phyloP scores from a whole-genome alignment of 92 coral and sea anemone species.

The Diadumene lineata region DNA sequence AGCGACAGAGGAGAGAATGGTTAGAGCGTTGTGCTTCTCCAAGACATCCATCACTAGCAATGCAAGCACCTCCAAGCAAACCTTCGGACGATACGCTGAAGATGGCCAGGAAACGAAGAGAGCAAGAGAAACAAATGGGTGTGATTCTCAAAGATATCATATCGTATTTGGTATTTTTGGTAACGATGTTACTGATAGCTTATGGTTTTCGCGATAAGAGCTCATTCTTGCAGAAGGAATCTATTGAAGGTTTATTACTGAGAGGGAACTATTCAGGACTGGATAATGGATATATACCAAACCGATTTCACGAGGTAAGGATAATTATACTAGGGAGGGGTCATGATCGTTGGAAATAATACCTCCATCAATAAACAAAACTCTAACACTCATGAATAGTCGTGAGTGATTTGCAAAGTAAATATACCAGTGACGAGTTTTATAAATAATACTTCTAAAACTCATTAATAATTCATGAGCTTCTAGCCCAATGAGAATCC shows the following conservation, averaged over 20 bases:
- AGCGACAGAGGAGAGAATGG: slow-evolving; percentile 20
- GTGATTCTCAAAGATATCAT: slow-evolving; percentile 64
- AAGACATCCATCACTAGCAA: slow-evolving; percentile 2
- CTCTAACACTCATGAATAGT: no score
- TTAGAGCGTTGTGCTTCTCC: neutral
- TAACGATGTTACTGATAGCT: slow-evolving; percentile 75
- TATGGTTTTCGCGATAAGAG: slow-evolving; percentile 76
- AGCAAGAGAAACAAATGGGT: slow-evolving; percentile 77
- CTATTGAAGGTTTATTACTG: slow-evolving; percentile 52
- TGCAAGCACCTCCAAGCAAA: slow-evolving; percentile 48
- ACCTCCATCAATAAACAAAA: no score
- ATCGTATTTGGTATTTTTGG: slow-evolving; percentile 57
- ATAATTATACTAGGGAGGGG: no score
- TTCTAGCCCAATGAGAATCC: no score
- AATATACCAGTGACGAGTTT: no score
- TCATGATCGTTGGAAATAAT: no score
- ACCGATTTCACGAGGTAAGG: slow-evolving; percentile 65
- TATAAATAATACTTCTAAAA: no score
- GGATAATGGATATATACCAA: slow-evolving; percentile 12
- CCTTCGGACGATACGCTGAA: slow-evolving; percentile 66
- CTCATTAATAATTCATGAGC: no score
- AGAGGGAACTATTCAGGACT: slow-evolving; percentile 25
- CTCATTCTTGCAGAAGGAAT: slow-evolving; percentile 66
- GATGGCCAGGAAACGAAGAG: slow-evolving; percentile 68
- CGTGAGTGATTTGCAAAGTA: no score